Evolutionary conservation across 2,113 vertebrate species (phyloP), one percentile per base, ranked within the genome.

Genomic region (Ramphastos sulfuratus): DNA sequence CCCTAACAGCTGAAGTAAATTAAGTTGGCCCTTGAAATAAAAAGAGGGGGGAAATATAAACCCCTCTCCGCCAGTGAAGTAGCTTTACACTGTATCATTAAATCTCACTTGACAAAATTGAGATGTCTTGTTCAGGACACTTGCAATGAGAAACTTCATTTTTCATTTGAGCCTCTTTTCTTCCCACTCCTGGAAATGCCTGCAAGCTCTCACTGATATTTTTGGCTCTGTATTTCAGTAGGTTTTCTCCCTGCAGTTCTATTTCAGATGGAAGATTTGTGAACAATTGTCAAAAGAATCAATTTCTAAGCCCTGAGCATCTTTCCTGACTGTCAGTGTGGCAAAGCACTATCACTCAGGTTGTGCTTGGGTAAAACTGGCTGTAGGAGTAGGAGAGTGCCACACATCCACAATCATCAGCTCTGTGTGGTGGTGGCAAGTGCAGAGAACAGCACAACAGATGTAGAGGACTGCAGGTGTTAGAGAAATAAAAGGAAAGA

Each of bases 331-430:
- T 66, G 39, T 65, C 44, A 63, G 4, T 21, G 6, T 61, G 37
- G 59, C 50, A 61, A 85, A 74, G 64, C 14, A 18, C 3, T 11
- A 31, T 16, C 50, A 15, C 30, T 55, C 27, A 31, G 78, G 37
- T 33, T 3, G 7, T 33, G 31, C 35, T 54, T 63, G 39, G 30
- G n/a, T 56, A 21, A 18, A 48, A 71, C 19, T 25, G 16, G 5
- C 7, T 55, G 21, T 63, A 50, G 21, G 21, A 24, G 24, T 59
- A 23, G 52, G 33, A 81, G 52, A n/a, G 55, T 13, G 46, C 37
- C 15, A 18, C 0, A 1, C 18, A 18, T 28, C 24, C 8, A 1
- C 27, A 64, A 25, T 54, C n/a, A 8, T 25, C 21, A 12, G 56
- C 48, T 54, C 30, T 59, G 30, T 5, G 3, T 31, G 35, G 19